Base-by-base conservation (phyloP, 2,113 vertebrate genomes). In the Narcine bancroftii region DNA sequence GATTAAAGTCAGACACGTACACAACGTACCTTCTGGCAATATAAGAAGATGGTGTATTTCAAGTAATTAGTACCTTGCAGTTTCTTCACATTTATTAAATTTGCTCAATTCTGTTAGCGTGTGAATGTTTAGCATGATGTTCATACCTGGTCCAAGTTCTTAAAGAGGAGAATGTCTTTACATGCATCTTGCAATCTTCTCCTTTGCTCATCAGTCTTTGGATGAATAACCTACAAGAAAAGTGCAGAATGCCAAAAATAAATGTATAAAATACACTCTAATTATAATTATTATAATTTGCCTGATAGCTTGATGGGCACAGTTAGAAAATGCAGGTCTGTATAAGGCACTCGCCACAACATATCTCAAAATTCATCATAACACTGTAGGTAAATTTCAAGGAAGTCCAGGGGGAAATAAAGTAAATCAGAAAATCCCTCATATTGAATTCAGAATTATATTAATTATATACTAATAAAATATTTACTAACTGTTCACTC, bases 181-280 rank as follows among this genome's bases (percentile, higher is more conserved):
- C 99, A 99, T 0, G 99, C 97, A 94, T 99, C 98, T 95, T 99
- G 98, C 93, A 99, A 96, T 94, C 99, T 96, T 93, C 97, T 98
- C 94, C 99, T 97, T 94, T 99, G 99, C 96, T 98, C 99, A 83
- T 99, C 99, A 93, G 98, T 99, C 97, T 99, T 99, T 91, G 99
- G 99, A 94, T 99, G 94, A 94, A 98, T 98, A 94, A 99, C 96
- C 99, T 99, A 95, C 92, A 95, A 93, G 92, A 92, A 73, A 81
- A 94, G 93, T 36, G 93, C 53, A 71, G 73, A 89, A 36, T 92
- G 42, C 19, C 65, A 33, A 56, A n/a, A 19, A 50, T 29, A 77
- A 26, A 19, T 77, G 21, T 77, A 77, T 60, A 50, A 56, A 36
- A 36, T 75, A 56, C 92, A 92, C 2, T 66, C 39, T 45, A 29